A percentile compares a stretch with the other conserved stretches of the same genome.
These are phyloP conservation scores for Rhamphomyia laevipes DNA, from an alignment of 2,888 invertebrate species.

Conservation along the genomic window DNA sequence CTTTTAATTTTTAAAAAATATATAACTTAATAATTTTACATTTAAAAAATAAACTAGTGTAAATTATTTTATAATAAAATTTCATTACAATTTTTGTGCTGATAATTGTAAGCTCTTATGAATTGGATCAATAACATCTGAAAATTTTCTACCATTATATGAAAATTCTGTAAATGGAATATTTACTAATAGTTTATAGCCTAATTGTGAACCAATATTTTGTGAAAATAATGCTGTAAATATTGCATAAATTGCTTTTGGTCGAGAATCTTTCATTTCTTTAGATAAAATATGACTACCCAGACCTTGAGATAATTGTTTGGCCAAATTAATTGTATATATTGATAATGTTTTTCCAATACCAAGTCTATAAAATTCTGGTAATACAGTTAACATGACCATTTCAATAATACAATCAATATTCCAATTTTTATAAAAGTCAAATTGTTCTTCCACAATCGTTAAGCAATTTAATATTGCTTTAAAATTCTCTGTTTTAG, in stretches of 20 bases:
- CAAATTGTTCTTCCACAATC: slow-evolving; percentile 41
- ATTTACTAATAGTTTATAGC: slow-evolving; percentile 42
- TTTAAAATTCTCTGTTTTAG: slow-evolving; percentile 5
- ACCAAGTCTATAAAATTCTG: slow-evolving; percentile 38
- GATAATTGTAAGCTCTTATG: slow-evolving; percentile 16
- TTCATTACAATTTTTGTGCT: slow-evolving; percentile 3
- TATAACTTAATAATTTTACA: too few relatives aligned
- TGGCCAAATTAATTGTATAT: slow-evolving; percentile 41
- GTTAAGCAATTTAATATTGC: slow-evolving; percentile 41
- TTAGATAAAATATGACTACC: slow-evolving; percentile 27
- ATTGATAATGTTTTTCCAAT: slow-evolving; percentile 42
- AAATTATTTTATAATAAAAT: neutral
- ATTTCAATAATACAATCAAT: slow-evolving; percentile 48
- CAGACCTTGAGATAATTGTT: slow-evolving; percentile 32
- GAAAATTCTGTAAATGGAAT: slow-evolving; percentile 43
- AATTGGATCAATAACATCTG: slow-evolving; percentile 41
- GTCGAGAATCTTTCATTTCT: slow-evolving; percentile 12
- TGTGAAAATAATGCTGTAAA: slow-evolving; percentile 48
- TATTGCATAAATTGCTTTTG: slow-evolving; percentile 43
- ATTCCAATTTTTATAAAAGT: slow-evolving; percentile 47
- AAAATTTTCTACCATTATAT: slow-evolving; percentile 47
- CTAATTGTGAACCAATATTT: slow-evolving; percentile 43
- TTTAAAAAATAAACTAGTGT: too few relatives aligned
- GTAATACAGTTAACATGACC: slow-evolving; percentile 47
- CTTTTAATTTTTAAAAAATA: too few relatives aligned